Base-by-base conservation (phyloP, 2,888 invertebrate genomes). In the Eupelmus urozonus region DNA sequence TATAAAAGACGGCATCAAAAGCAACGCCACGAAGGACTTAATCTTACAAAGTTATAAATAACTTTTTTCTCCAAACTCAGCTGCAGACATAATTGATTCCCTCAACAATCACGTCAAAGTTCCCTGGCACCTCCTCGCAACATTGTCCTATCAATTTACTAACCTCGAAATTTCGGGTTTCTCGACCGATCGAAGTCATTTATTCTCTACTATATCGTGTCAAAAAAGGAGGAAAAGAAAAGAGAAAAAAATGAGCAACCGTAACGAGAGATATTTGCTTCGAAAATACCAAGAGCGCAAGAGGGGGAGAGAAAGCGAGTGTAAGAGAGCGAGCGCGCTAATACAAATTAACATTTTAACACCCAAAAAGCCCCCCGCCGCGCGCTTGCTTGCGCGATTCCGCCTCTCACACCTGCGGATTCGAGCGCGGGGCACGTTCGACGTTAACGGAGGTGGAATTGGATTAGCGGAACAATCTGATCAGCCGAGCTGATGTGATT, bases 401-500 rank as follows among this genome's bases (percentile, higher is more conserved):
- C 51, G 18, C 53, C 11, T 11, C 45, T 16, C 63, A 23, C 63
- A 23, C 63, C 23, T 42, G 11, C 11, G 16, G 4, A 29, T 63
- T 63, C 65, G 16, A 20, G 65, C 42, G 25, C 23, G 42, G 27
- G 40, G 79, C 80, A 72, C 78, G 80, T 73, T 69, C 81, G 80
- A 80, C 76, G 81, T 83, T 82, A 84, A 69, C 81, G 82, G 83
- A 84, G 85, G 86, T 85, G 84, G 85, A 87, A 87, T 88, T 88
- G 85, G 87, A 88, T 88, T 87, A 87, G 86, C 85, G 84, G 85
- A 85, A 86, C 85, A 86, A 87, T 87, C 85, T 85, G 87, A 87
- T 86, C 87, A 85, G 83, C 83, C 84, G 84, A 83, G 84, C 84
- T 84, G 87, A 87, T 86, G 86, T 87, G 88, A 88, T 88, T 88